These are phyloP conservation scores for Coracopsis vasa DNA, from an alignment of 2,113 vertebrate species.

Conservation along the genomic window DNA sequence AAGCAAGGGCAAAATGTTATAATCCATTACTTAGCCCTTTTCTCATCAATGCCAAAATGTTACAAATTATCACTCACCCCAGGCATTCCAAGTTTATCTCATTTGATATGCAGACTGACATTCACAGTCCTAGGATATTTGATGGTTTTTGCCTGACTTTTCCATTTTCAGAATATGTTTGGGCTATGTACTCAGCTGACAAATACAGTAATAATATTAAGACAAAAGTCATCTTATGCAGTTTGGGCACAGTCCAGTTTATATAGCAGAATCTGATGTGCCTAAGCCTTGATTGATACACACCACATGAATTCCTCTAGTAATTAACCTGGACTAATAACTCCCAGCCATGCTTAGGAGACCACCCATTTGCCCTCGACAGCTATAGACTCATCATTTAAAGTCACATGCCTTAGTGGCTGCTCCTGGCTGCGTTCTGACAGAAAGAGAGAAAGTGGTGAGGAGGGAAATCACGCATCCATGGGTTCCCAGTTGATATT, in stretches of 20 bases:
- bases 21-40: not conserved
- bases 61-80: not conserved
- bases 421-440: not conserved
- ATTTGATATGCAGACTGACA: not conserved
- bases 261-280: not conserved
- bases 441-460: not conserved
- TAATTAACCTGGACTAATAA: conserved; percentile 47
- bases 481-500: not conserved
- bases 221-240: not conserved
- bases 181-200: not conserved
- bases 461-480: not conserved
- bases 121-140: not conserved
- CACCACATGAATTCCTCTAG: not conserved
- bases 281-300: conserved; percentile 28
- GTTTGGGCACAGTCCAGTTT: conserved; percentile 1
- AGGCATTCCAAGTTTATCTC: not conserved
- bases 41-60: not conserved
- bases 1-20: not conserved
- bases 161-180: not conserved
- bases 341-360: not conserved
- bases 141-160: not conserved
- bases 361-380: conserved; percentile 6
- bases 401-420: not conserved
- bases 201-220: conserved; percentile 4
- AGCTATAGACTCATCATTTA: conserved; percentile 31